These are phyloP conservation scores for Drosophila rhopaloa DNA, from an alignment of 1,140 invertebrate species.

Conservation along the genomic window DNA sequence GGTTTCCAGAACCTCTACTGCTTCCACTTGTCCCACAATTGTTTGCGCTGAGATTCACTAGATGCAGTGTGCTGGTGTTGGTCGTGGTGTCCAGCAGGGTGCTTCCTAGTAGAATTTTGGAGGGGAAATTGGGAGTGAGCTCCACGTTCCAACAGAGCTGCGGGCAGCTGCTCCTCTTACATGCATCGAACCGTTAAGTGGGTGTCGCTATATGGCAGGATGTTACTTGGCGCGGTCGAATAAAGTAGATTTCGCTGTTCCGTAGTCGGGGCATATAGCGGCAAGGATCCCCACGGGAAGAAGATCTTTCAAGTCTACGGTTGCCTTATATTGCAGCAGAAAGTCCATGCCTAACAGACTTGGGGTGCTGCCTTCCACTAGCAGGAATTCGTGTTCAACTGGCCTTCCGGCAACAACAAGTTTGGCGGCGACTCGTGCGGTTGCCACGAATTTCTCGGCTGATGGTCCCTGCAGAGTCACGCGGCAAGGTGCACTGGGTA, in stretches of 20 bases:
- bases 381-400: too few species aligned
- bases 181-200: neutral
- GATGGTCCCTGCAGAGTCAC: too few species aligned
- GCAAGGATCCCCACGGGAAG: neutral
- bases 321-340: neutral
- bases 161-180: neutral
- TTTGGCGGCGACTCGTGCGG: too few species aligned
- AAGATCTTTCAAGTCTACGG: neutral
- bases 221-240: neutral
- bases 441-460: too few species aligned
- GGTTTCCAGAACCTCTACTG: too few species aligned
- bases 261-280: neutral
- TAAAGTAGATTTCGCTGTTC: neutral
- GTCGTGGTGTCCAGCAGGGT: neutral
- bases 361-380: too few species aligned
- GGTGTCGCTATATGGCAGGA: neutral
- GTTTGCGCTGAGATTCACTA: too few species aligned
- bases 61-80: too few species aligned
- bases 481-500: too few species aligned
- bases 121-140: neutral
- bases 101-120: neutral
- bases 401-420: too few species aligned
- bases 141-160: neutral
- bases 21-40: too few species aligned
- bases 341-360: neutral